phyloP scores from a whole-genome alignment of 2,888 invertebrate genomes.

The Diadegma fenestrale region DNA sequence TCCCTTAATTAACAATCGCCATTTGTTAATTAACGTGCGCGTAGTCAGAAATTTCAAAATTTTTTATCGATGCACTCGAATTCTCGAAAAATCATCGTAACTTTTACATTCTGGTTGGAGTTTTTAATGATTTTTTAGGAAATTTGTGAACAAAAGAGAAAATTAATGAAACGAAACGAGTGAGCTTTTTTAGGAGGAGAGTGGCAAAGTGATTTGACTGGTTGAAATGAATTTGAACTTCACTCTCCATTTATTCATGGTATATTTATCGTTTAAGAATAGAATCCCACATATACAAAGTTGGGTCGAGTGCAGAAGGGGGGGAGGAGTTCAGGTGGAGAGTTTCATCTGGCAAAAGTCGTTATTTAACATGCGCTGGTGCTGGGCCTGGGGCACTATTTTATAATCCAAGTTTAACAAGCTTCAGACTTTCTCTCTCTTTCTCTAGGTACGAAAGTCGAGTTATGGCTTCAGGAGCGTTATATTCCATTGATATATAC shows the following conservation, averaged over 20 bases:
- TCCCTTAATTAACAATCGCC: background rate
- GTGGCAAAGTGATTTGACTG: background rate
- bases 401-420: constrained; percentile 72
- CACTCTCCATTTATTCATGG: background rate
- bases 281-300: constrained; percentile 4
- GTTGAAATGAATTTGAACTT: background rate
- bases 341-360: constrained; percentile 63
- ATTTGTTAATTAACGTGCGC: background rate
- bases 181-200: background rate
- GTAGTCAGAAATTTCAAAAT: background rate
- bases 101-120: background rate
- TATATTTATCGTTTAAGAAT: constrained; percentile 30
- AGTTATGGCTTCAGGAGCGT: constrained; percentile 50
- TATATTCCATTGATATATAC: constrained; percentile 47
- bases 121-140: background rate
- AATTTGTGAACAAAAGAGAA: background rate
- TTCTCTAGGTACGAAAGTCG: constrained; percentile 29
- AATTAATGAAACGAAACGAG: background rate
- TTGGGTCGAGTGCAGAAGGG: constrained; percentile 6
- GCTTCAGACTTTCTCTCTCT: constrained; percentile 53
- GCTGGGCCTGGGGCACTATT: constrained; percentile 62
- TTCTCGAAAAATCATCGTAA: background rate
- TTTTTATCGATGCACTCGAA: background rate
- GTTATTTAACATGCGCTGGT: constrained; percentile 46
- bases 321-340: constrained; percentile 27